phyloP scores from a whole-genome alignment of 2,797 vertebrate species.

The Acipenser ruthenus region DNA sequence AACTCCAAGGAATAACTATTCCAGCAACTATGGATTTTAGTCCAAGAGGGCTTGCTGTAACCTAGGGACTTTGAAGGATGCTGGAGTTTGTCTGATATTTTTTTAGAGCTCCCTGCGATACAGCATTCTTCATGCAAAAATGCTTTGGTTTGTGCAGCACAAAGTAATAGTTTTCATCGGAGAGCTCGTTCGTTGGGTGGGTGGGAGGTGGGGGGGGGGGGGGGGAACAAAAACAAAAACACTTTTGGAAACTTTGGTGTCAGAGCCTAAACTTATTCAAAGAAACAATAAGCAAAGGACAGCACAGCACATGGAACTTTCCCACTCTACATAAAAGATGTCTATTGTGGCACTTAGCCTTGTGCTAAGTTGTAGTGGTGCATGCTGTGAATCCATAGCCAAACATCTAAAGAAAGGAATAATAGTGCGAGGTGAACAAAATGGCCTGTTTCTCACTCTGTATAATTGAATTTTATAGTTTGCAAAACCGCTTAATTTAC shows the following conservation, averaged over 20 bases:
- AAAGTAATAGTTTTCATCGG: too few species aligned
- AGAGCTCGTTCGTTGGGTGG: too few species aligned
- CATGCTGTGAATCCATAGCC: constrained; percentile 72
- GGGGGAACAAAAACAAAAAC: constrained; percentile 43
- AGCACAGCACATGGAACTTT: constrained; percentile 87
- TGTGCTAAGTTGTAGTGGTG: constrained; percentile 57
- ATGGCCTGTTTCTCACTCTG: constrained; percentile 22
- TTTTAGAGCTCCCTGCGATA: too few species aligned
- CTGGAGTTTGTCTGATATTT: too few species aligned
- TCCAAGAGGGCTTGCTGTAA: too few species aligned
- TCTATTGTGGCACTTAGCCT: constrained; percentile 87
- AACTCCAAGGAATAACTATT: too few species aligned
- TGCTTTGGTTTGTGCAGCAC: too few species aligned
- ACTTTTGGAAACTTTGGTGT: constrained; percentile 43
- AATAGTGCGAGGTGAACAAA: constrained; percentile 48
- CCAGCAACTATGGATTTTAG: too few species aligned
- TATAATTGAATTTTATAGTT: constrained; percentile 66
- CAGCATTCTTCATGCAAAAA: too few species aligned
- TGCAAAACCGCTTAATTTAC: constrained; percentile 33
- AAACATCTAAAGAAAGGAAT: constrained; percentile 57
- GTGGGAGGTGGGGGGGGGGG: constrained; percentile 6
- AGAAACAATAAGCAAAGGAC: constrained; percentile 41
- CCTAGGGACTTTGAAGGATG: too few species aligned
- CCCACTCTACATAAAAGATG: constrained; percentile 93
- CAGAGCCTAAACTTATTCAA: constrained; percentile 47